Conservation (phyloP, 2,113 vertebrate genomes). For the Murina feae region DNA sequence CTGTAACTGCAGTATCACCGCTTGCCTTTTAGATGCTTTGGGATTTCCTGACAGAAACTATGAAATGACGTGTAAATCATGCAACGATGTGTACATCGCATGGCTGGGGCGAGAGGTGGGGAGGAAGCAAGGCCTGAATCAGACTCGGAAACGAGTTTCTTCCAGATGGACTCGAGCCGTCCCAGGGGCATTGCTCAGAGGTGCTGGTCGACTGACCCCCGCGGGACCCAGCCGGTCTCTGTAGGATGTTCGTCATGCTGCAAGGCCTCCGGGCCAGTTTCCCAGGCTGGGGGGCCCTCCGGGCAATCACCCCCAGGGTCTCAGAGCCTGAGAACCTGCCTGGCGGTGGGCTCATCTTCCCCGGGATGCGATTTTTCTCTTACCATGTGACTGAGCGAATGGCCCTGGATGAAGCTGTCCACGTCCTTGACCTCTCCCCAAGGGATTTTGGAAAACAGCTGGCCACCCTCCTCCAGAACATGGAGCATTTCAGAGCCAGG, state of each 20-base stretch:
- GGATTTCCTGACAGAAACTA: slow-evolving; percentile 40
- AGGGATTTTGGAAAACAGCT: not conserved
- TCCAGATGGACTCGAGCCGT: slow-evolving; percentile 56
- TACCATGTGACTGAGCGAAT: not conserved
- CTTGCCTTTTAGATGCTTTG: not conserved
- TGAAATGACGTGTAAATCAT: slow-evolving; percentile 24
- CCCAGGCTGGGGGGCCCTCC: slow-evolving; percentile 56
- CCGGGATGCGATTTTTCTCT: not conserved
- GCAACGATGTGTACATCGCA: slow-evolving; percentile 10
- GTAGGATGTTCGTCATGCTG: slow-evolving; percentile 69
- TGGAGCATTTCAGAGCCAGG: not conserved
- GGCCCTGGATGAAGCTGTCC: not conserved
- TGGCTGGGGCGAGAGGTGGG: not conserved
- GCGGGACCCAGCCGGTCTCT: slow-evolving; percentile 49
- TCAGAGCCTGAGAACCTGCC: slow-evolving; percentile 60
- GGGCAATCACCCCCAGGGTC: slow-evolving; percentile 63
- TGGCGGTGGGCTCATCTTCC: not conserved
- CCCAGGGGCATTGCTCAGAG: slow-evolving; percentile 39
- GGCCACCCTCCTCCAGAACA: not conserved
- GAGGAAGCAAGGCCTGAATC: not conserved
- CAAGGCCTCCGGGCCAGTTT: slow-evolving; percentile 55
- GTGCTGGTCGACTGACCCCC: slow-evolving; percentile 43
- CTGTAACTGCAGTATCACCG: not conserved
- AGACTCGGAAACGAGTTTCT: not conserved
- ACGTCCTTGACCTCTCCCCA: not conserved